phyloP scores from a whole-genome alignment of 2,888 invertebrate genomes.

The Pseudococcus longispinus region DNA sequence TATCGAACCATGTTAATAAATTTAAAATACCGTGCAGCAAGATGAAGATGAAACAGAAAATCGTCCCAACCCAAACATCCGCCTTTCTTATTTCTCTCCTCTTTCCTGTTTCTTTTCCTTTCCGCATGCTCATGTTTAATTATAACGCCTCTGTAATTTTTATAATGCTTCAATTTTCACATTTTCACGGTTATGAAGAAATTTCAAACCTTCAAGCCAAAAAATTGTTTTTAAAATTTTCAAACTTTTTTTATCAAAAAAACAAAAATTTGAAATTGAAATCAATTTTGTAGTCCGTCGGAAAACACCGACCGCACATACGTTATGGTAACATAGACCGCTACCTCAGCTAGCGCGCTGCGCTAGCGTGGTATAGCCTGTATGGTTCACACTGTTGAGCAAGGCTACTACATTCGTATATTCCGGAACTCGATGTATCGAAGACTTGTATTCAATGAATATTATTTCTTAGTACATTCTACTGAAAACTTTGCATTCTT shows the following conservation, averaged over 20 bases:
- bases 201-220: not conserved
- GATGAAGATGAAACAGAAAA: not conserved
- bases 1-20: conserved; percentile 24
- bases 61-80: conserved; percentile 21
- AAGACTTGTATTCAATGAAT: too few species aligned
- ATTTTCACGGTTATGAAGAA: not conserved
- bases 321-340: too few species aligned
- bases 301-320: too few species aligned
- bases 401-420: too few species aligned
- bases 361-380: too few species aligned
- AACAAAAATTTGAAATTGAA: not conserved
- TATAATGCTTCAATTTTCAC: not conserved
- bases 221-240: not conserved
- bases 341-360: too few species aligned
- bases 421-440: too few species aligned
- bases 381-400: too few species aligned
- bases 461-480: too few species aligned
- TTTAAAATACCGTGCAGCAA: not conserved
- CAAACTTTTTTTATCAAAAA: not conserved
- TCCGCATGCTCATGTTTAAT: not conserved
- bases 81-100: not conserved
- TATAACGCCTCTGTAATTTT: not conserved
- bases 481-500: too few species aligned
- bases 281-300: too few species aligned
- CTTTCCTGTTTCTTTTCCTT: not conserved